phyloP scores from a whole-genome alignment of 2,113 vertebrate species.

The Pluvialis apricaria region DNA sequence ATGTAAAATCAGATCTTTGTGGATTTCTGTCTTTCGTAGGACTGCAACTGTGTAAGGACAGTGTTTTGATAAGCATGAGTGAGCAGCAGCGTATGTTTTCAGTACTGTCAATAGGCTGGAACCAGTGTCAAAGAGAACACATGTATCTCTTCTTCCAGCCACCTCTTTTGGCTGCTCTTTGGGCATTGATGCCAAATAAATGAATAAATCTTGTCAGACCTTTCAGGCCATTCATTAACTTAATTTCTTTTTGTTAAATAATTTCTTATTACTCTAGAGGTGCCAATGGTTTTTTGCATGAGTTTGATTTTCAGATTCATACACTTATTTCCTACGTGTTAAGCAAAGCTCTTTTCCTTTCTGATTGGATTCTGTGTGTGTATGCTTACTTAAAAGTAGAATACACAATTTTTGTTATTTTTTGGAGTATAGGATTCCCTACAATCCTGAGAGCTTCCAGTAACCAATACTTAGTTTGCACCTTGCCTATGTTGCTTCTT shows the following conservation, averaged over 20 bases:
- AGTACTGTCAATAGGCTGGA: neutral
- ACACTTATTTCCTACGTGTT: neutral
- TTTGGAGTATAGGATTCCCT: neutral
- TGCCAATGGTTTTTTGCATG: rapidly evolving
- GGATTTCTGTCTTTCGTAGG: neutral
- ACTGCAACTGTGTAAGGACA: neutral
- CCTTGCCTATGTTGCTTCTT: neutral
- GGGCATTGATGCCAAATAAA: neutral
- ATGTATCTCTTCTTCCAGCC: neutral
- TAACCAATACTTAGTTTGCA: neutral
- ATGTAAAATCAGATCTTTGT: neutral
- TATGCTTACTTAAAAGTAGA: neutral
- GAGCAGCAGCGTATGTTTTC: neutral
- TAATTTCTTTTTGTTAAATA: neutral
- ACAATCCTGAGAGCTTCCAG: neutral
- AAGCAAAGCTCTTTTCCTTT: neutral
- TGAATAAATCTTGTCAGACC: neutral
- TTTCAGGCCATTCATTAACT: neutral
- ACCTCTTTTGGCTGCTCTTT: neutral
- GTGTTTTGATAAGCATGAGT: neutral
- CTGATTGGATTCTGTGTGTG: neutral
- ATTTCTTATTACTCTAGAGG: neutral
- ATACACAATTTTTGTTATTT: neutral
- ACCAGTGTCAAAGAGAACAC: neutral
- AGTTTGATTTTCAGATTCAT: neutral